These are phyloP conservation scores for Dicroscelio sp. DNA, from an alignment of 2,888 invertebrate genomes.

Conservation along the genomic window DNA sequence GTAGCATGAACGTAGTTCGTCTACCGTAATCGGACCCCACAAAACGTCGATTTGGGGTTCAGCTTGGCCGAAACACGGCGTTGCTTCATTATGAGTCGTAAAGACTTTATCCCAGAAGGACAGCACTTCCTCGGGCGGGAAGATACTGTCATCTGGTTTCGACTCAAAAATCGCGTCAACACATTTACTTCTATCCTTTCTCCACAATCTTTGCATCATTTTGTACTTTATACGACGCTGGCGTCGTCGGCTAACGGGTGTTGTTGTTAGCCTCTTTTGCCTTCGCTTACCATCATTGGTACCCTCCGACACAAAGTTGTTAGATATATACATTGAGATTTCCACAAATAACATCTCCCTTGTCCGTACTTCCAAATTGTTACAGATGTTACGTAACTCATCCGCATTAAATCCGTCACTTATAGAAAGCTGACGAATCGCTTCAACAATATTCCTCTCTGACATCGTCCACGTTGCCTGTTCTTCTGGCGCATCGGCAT, in stretches of 20 bases:
- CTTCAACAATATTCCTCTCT: not conserved
- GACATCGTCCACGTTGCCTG: not conserved
- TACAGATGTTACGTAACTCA: not conserved
- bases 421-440: not conserved
- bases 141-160: not conserved
- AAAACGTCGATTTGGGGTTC: too few species aligned
- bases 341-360: not conserved
- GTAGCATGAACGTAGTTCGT: not conserved
- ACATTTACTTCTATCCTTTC: not conserved
- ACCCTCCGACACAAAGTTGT: too few species aligned
- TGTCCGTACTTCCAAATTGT: not conserved
- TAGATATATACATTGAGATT: not conserved
- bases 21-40: too few species aligned
- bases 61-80: too few species aligned
- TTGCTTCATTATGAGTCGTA: not conserved
- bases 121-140: not conserved
- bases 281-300: not conserved
- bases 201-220: not conserved
- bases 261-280: not conserved
- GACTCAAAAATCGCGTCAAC: not conserved
- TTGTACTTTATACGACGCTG: not conserved
- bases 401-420: not conserved
- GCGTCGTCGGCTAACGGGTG: not conserved
- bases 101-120: not conserved
- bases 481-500: not conserved